Base-by-base conservation (phyloP, 1,140 invertebrate genomes). In the Onthophagus taurus region DNA sequence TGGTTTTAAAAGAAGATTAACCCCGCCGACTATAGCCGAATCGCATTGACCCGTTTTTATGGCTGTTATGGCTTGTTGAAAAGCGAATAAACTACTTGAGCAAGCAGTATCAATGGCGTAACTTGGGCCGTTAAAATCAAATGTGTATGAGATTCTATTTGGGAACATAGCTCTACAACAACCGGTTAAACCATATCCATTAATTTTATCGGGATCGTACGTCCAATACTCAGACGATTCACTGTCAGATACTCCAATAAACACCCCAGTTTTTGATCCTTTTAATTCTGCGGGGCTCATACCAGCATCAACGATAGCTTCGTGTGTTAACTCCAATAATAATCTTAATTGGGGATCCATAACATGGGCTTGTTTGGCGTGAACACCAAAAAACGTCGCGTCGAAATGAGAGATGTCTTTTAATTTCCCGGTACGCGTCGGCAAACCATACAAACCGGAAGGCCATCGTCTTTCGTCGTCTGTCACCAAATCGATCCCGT, bases 101-200 rank as follows among this genome's bases (percentile, higher is more conserved):
- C 94, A 98, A 1, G 94, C 94, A 6, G 94, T 96, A 66, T 98
- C 94, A 4, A 97, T 67, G 3, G 88, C 80, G 64, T 85, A 94
- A 64, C 90, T 95, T 2, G 94, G 94, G 9, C 94, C 70, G 52
- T 68, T 83, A 45, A 96, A 88, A 57, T 97, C 91, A 68, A 96
- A 97, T 7, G 90, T 85, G 69, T 83, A 98, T 0, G 92, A 97
- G 23, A 98, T 77, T 58, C 95, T 78, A 65, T 98, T 98, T 26
- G 92, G 78, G 65, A 97, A 95, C 93, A 97, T 97, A 18, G 91
- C 86, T 29, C 88, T 72, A 38, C 83, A 83, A 65, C 90, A 94
- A 16, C 94, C 94, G 2, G 87, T 93, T 50, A 97, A 70, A 21
- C 82, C 88, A 68, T 97, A 97, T 41, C 94, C 93, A 59, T 85